Conservation (phyloP, 2,888 invertebrate genomes). For the Plagodis pulveraria region DNA sequence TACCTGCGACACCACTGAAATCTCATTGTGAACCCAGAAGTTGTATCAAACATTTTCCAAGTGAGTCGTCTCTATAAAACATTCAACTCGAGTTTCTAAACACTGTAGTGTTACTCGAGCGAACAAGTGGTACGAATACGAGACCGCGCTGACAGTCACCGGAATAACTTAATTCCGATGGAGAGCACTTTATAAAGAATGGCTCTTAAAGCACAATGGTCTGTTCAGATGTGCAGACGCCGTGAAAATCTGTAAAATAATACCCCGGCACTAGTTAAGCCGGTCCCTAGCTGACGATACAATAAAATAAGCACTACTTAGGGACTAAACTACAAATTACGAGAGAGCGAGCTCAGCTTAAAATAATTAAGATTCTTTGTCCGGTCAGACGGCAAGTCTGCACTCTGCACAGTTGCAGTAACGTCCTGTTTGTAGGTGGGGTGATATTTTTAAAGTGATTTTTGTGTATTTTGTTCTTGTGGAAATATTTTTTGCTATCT, state of each 20-base stretch:
- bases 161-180: constrained; percentile 69
- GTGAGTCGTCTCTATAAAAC: constrained; percentile 35
- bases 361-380: constrained; percentile 82
- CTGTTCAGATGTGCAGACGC: constrained; percentile 68
- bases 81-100: constrained; percentile 38
- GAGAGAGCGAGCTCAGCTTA: constrained; percentile 70
- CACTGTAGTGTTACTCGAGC: constrained; percentile 33
- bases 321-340: constrained; percentile 75
- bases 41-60: constrained; percentile 37
- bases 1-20: constrained; percentile 7
- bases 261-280: constrained; percentile 65
- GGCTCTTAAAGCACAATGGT: constrained; percentile 63
- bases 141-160: constrained; percentile 49
- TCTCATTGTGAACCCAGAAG: constrained; percentile 31
- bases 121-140: constrained; percentile 46
- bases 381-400: constrained; percentile 51
- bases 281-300: constrained; percentile 69
- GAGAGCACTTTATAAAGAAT: constrained; percentile 68
- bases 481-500: too few species aligned
- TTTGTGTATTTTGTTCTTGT: too few species aligned
- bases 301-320: constrained; percentile 74
- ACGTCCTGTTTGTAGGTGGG: background rate
- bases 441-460: too few species aligned
- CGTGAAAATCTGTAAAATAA: constrained; percentile 76
- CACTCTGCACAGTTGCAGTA: constrained; percentile 37